Conservation (phyloP, 1,140 invertebrate species). For the Drosophila pectinifera region DNA sequence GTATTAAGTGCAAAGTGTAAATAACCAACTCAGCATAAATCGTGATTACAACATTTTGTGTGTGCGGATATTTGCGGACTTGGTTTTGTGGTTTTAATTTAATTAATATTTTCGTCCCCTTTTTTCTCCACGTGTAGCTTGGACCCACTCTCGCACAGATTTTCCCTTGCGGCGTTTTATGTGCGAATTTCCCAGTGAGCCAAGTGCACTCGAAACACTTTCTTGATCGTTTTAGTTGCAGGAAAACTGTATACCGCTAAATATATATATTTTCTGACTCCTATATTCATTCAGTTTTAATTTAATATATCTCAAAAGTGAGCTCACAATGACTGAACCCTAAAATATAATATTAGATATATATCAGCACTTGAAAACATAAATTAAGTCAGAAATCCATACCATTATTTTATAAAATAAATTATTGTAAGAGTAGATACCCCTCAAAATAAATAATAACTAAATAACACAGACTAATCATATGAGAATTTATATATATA, state of each 20-base stretch:
- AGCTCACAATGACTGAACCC: too few species aligned
- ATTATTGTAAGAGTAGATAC: too few species aligned
- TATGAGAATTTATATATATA: too few species aligned
- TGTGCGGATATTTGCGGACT: constrained; percentile 79
- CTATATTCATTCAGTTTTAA: too few species aligned
- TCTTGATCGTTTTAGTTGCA: too few species aligned
- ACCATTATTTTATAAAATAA: too few species aligned
- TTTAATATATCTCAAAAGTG: too few species aligned
- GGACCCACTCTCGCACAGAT: constrained; percentile 15
- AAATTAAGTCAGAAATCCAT: too few species aligned
- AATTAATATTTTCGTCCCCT: constrained; percentile 73
- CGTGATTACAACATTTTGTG: constrained; percentile 80
- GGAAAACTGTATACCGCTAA: neutral
- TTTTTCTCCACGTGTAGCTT: constrained; percentile 39
- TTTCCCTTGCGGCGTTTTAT: constrained; percentile 2
- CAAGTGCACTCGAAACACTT: constrained; percentile 3
- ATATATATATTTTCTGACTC: neutral
- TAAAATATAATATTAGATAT: too few species aligned
- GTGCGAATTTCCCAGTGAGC: neutral
- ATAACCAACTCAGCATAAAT: constrained; percentile 83
- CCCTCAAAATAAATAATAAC: too few species aligned
- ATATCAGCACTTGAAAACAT: too few species aligned
- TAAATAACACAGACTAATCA: too few species aligned
- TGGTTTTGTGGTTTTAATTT: constrained; percentile 82
- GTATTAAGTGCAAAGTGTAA: constrained; percentile 83